phyloP scores from a whole-genome alignment of 1,140 invertebrate species.

The Sitophilus oryzae region DNA sequence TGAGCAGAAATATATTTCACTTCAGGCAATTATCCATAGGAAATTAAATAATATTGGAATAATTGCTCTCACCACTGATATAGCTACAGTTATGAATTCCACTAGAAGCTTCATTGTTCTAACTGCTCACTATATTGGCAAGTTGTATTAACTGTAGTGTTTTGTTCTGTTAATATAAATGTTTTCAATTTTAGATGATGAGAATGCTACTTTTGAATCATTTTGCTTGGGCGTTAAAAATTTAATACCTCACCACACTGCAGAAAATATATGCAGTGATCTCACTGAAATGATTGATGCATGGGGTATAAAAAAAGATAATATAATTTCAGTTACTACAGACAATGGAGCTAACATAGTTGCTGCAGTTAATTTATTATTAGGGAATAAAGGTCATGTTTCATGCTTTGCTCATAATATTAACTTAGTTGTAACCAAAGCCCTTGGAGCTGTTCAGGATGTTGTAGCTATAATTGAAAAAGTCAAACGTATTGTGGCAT shows the following conservation, averaged over 20 bases:
- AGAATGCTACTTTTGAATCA: not conserved
- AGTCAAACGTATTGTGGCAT: too few relatives aligned
- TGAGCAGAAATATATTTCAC: not conserved
- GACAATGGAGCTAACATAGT: slow-evolving; percentile 1
- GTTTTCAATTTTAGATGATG: slow-evolving; percentile 1
- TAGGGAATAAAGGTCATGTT: slow-evolving; percentile 4
- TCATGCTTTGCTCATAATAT: too few relatives aligned
- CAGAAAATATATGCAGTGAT: not conserved
- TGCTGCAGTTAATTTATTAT: not conserved
- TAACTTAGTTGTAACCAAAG: too few relatives aligned
- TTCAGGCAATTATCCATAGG: not conserved
- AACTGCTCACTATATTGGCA: not conserved
- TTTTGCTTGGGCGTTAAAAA: not conserved
- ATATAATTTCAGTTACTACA: not conserved
- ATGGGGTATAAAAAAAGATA: not conserved
- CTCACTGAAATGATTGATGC: not conserved
- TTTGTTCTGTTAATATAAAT: too few relatives aligned
- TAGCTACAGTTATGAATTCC: not conserved
- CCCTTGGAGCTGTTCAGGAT: too few relatives aligned
- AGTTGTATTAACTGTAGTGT: too few relatives aligned
- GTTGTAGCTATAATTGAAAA: too few relatives aligned
- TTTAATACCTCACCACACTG: not conserved
- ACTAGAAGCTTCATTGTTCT: not conserved
- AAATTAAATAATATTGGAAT: not conserved
- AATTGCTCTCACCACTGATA: not conserved